A percentile compares a stretch with the other conserved stretches of the same genome.
Conservation (phyloP, 2,797 vertebrate genomes). For the Alcedo quadribrachys region DNA sequence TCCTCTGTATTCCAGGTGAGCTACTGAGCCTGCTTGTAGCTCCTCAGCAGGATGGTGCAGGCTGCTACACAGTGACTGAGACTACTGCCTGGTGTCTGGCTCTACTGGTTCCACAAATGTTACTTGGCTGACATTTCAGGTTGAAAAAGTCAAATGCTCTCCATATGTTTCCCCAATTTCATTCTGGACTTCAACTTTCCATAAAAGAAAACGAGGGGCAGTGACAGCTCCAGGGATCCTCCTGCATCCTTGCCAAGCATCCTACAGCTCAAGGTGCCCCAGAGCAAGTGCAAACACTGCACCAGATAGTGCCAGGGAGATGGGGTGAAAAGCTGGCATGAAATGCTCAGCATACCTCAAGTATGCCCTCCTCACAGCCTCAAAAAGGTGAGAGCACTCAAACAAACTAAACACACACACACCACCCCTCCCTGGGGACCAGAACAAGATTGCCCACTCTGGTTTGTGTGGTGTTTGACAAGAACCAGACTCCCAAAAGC, state of each 20-base stretch:
- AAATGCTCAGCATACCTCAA: neutral
- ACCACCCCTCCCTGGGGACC: neutral
- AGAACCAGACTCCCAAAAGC: neutral
- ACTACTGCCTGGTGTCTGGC: neutral
- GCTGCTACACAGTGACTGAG: neutral
- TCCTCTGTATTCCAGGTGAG: neutral
- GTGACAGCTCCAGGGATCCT: neutral
- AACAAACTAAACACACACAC: neutral
- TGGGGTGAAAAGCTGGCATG: neutral
- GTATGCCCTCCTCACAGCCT: neutral
- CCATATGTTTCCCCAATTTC: neutral
- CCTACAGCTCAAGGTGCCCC: neutral
- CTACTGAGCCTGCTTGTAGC: neutral
- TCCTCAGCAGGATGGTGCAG: accelerated
- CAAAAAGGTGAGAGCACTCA: neutral
- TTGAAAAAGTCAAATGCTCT: neutral
- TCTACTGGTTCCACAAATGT: neutral
- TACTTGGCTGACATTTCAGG: conserved; percentile 30
- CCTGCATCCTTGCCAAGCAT: neutral
- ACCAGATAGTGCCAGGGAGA: neutral
- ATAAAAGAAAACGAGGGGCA: neutral
- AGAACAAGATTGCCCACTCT: neutral
- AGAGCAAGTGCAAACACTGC: neutral
- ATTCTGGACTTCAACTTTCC: neutral
- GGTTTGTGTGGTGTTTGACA: neutral